These are phyloP conservation scores for Apamea crenata DNA, from an alignment of 2,888 invertebrate species.

Conservation along the genomic window DNA sequence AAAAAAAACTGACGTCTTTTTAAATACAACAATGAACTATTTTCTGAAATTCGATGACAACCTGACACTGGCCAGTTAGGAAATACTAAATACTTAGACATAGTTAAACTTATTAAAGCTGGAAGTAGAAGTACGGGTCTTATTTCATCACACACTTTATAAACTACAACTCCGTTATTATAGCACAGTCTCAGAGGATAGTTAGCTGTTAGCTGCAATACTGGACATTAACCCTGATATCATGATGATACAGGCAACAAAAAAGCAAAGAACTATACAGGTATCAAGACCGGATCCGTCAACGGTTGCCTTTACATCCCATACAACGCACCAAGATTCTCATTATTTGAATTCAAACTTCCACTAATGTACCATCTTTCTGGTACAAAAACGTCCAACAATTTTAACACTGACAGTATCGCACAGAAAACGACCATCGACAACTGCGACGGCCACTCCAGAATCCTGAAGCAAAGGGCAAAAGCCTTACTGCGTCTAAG, in stretches of 20 bases:
- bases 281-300: constrained; percentile 58
- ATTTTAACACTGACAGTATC: constrained; percentile 49
- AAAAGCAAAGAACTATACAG: constrained; percentile 53
- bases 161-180: not conserved
- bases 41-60: not conserved
- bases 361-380: not conserved
- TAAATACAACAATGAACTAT: not conserved
- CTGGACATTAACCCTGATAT: constrained; percentile 50
- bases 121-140: not conserved
- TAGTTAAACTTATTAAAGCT: not conserved
- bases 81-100: not conserved
- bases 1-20: not conserved
- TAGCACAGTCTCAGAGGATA: constrained; percentile 7
- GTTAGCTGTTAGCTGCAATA: constrained; percentile 15
- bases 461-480: constrained; percentile 77
- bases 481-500: constrained; percentile 77
- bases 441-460: constrained; percentile 63
- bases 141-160: not conserved
- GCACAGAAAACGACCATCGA: constrained; percentile 54
- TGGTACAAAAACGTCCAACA: constrained; percentile 8
- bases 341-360: not conserved
- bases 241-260: constrained; percentile 45
- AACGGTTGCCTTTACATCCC: constrained; percentile 21
- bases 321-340: not conserved
- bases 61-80: not conserved